A percentile compares a stretch with the other conserved stretches of the same genome.
phyloP scores from a whole-genome alignment of 1,140 invertebrate species.

The Listronotus oregonensis region DNA sequence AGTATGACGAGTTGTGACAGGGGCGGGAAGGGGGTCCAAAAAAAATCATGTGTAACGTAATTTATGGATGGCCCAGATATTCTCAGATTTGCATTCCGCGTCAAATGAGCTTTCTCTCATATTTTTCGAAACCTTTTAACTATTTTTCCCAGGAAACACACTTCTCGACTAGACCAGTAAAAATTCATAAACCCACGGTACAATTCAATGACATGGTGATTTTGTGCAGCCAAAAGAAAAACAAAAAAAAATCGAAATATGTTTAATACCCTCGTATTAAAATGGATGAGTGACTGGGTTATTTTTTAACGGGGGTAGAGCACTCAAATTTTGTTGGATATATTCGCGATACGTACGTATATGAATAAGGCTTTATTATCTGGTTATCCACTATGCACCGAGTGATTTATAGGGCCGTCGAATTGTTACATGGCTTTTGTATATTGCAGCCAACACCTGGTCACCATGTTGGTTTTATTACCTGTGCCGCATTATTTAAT shows the following conservation, averaged over 20 bases:
- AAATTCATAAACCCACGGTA: no score
- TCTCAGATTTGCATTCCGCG: no score
- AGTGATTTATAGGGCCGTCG: slow-evolving; percentile 15
- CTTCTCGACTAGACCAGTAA: no score
- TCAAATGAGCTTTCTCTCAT: no score
- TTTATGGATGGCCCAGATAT: no score
- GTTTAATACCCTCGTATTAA: not conserved
- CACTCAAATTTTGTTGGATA: not conserved
- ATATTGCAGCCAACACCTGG: slow-evolving; percentile 14
- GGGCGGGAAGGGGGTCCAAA: no score
- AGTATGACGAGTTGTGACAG: no score
- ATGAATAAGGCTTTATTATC: slow-evolving; percentile 20
- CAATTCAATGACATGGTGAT: no score
- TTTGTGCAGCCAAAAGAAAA: no score
- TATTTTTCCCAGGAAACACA: no score
- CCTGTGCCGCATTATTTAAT: slow-evolving; percentile 10
- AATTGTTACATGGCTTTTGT: slow-evolving; percentile 22
- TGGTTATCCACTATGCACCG: slow-evolving; percentile 2
- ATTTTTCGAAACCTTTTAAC: no score
- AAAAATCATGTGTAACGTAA: no score
- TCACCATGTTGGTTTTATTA: slow-evolving; percentile 15
- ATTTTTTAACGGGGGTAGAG: not conserved
- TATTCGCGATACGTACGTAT: slow-evolving; percentile 2
- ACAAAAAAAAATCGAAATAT: not conserved
- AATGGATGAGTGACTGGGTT: not conserved